Evolutionary conservation across 2,797 vertebrate genomes (phyloP), one percentile per base, ranked within the genome.

Genomic region (Eremophila alpestris): DNA sequence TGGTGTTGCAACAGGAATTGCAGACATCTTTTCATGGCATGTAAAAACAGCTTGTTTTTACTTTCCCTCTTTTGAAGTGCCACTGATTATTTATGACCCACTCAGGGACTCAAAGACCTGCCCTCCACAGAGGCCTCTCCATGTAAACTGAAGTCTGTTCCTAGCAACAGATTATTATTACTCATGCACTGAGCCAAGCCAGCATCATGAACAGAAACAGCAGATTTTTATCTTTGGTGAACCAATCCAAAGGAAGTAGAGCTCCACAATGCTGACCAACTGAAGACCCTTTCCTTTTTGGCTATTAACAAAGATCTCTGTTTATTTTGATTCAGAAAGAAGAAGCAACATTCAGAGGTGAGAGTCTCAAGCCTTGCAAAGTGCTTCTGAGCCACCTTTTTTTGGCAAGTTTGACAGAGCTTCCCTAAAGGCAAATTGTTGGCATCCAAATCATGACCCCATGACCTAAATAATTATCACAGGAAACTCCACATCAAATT

Each of bases 121-220:
- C 73, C 79, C 85, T 96, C 81, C 80, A 20, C 3, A 54, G 83
- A 95, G 91, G 93, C 87, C 90, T 94, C 90, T 78, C 59, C 54
- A 41, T 80, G 67, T 84, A 94, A 94, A 91, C 91, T 63, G 55
- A 16, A 90, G 48, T 84, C 83, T 94, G 64, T 38, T 97, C 89
- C 92, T 93, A 96, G 92, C 93, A 97, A 95, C 70, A n/a, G 62
- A 93, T 83, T 63, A 51, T 87, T 95, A 95, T 84, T 95, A 93
- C 93, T 87, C 87, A 60, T 63, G 78, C 56, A 5, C 65, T 52
- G 81, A 89, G 75, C 22, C 7, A 24, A 83, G 76, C 63, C 87
- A 84, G 80, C 34, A 1, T 54, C 87, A 63, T 13, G 43, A 80
- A 80, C 54, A 91, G 62, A 80, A 94, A 92, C 2, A 0, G 58